Conservation (phyloP, 2,888 invertebrate genomes). For the Sphaeridia pumilis region DNA sequence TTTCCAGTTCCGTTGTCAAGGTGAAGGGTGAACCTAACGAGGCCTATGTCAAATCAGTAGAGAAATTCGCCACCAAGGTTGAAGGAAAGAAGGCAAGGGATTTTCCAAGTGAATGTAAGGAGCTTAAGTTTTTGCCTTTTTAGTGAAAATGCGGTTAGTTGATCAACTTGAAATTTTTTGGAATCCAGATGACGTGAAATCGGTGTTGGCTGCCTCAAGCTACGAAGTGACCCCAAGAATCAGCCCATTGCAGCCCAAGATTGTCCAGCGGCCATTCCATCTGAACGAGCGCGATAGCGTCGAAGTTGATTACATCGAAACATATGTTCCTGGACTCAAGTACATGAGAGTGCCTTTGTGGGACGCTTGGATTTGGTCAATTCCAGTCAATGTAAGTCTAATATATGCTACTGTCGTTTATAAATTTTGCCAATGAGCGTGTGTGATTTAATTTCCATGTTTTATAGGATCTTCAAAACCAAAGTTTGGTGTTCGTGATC, state of each 20-base stretch:
- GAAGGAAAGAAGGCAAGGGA: not conserved
- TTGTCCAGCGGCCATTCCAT: slow-evolving; percentile 17
- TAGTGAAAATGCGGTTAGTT: not conserved
- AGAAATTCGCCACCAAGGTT: slow-evolving; percentile 13
- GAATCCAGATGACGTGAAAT: slow-evolving; percentile 9
- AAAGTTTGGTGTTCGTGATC: slow-evolving; percentile 23
- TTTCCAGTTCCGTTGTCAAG: not conserved
- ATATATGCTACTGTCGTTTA: not conserved
- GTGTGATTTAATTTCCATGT: too few species aligned
- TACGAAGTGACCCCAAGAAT: slow-evolving; percentile 13
- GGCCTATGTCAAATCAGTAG: not conserved
- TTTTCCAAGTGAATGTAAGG: slow-evolving; percentile 11
- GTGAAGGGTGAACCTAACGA: slow-evolving; percentile 14
- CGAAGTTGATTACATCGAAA: slow-evolving; percentile 28
- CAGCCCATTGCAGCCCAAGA: slow-evolving; percentile 6
- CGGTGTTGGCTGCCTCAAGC: slow-evolving; percentile 8
- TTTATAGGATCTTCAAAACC: slow-evolving; percentile 8
- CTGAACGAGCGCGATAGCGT: slow-evolving; percentile 30
- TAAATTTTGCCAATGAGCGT: too few species aligned
- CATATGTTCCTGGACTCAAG: slow-evolving; percentile 14
- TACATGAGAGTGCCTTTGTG: slow-evolving; percentile 11
- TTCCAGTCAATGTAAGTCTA: slow-evolving; percentile 10
- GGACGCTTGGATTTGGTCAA: slow-evolving; percentile 13
- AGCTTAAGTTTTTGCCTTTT: not conserved
- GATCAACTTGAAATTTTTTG: not conserved